These are phyloP conservation scores for Chelonoidis abingdonii DNA, from an alignment of 2,113 vertebrate species.

Conservation along the genomic window DNA sequence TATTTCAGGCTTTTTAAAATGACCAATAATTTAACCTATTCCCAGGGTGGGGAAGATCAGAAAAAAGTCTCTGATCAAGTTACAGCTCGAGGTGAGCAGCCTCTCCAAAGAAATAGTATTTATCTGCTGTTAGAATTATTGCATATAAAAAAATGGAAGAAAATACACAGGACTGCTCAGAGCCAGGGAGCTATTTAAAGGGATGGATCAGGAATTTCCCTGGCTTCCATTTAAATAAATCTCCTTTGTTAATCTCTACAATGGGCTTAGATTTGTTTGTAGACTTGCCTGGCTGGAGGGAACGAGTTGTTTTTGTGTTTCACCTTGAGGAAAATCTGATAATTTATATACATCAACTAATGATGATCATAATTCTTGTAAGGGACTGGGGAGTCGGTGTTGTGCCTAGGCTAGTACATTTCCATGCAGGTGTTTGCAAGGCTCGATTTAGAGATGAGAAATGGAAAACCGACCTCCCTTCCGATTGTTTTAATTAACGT, in stretches of 20 bases:
- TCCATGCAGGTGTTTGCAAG: neutral
- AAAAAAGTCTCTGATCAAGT: neutral
- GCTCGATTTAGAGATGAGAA: neutral
- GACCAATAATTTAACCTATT: neutral
- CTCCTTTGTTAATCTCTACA: neutral
- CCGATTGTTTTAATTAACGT: neutral
- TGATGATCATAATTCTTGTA: neutral
- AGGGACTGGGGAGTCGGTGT: neutral
- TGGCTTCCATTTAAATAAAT: neutral
- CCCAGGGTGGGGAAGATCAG: neutral
- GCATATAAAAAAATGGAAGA: neutral
- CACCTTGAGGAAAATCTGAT: neutral
- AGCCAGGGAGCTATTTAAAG: neutral
- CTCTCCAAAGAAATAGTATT: neutral
- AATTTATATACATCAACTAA: too few relatives aligned
- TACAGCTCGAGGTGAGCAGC: neutral
- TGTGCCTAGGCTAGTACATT: neutral
- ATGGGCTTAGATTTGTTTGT: neutral
- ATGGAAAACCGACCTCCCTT: neutral
- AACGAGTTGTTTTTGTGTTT: neutral
- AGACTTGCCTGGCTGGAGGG: neutral
- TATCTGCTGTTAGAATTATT: neutral
- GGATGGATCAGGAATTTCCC: fast-evolving
- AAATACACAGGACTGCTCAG: neutral
- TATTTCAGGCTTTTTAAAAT: neutral